Percentiles rank a stretch among this genome's conserved stretches.
Conservation (phyloP, 2,113 vertebrate genomes). For the Halcyon senegalensis region DNA sequence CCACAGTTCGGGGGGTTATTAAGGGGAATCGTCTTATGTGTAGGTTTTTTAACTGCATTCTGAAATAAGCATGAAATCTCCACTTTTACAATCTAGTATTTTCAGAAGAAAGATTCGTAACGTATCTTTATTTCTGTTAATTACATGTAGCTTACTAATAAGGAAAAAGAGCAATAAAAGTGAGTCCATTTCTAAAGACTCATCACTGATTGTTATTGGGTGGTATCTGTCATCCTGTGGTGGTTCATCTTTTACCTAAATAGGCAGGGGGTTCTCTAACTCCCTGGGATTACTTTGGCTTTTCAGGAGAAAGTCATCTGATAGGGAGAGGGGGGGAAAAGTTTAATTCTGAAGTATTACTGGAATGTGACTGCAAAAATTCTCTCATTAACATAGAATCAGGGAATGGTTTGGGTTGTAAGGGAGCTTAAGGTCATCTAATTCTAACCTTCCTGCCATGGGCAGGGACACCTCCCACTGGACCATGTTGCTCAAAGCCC, state of each 20-base stretch:
- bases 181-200: neutral
- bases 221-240: neutral
- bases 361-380: neutral
- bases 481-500: neutral
- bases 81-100: neutral
- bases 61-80: neutral
- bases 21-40: neutral
- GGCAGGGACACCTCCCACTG: neutral
- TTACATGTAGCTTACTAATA: neutral
- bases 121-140: neutral
- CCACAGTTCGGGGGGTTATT: neutral
- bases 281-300: neutral
- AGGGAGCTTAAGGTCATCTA: neutral
- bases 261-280: neutral
- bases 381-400: neutral
- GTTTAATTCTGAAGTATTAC: neutral
- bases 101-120: neutral
- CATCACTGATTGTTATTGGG: neutral
- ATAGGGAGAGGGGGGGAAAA: no score
- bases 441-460: neutral
- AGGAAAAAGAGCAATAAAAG: neutral
- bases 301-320: neutral
- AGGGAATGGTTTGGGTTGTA: neutral
- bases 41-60: neutral
- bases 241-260: neutral